These are phyloP conservation scores for Tiliacea aurago DNA, from an alignment of 2,888 invertebrate genomes.

Conservation along the genomic window DNA sequence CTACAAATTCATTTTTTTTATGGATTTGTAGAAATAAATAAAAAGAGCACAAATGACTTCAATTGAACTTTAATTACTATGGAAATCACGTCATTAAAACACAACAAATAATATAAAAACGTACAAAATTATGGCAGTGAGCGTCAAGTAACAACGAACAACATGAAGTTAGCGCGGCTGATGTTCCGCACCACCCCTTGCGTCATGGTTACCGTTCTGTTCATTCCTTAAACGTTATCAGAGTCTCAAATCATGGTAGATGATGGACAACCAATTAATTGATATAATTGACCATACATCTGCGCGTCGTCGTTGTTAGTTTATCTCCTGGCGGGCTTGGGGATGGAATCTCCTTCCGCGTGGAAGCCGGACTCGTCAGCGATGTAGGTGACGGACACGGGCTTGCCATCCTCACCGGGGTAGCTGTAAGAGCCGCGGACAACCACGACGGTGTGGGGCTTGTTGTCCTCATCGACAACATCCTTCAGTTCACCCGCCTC, in stretches of 20 bases:
- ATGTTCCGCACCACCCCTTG: slow-evolving; percentile 9
- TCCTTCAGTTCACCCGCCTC: slow-evolving; percentile 86
- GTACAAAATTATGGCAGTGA: slow-evolving; percentile 77
- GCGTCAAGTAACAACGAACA: slow-evolving; percentile 60
- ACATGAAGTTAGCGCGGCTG: slow-evolving; percentile 37
- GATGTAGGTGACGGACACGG: slow-evolving; percentile 86
- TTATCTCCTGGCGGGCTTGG: slow-evolving; percentile 81
- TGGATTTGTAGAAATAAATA: background rate
- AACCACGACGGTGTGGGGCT: slow-evolving; percentile 89
- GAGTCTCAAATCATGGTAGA: slow-evolving; percentile 24
- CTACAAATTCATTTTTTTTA: too few species aligned
- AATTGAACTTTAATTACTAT: slow-evolving; percentile 52
- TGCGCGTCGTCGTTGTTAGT: slow-evolving; percentile 28
- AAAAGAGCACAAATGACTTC: slow-evolving; percentile 39
- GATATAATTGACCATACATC: slow-evolving; percentile 59
- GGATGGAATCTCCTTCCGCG: slow-evolving; percentile 91
- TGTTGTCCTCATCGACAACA: slow-evolving; percentile 89
- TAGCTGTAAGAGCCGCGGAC: slow-evolving; percentile 92
- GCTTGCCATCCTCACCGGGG: slow-evolving; percentile 89
- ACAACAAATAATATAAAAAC: slow-evolving; percentile 72
- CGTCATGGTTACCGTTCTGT: slow-evolving; percentile 45
- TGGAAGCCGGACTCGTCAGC: slow-evolving; percentile 92
- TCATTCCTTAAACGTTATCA: slow-evolving; percentile 59
- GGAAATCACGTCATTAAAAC: slow-evolving; percentile 55
- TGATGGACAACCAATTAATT: slow-evolving; percentile 37